Evolutionary conservation across 1,140 invertebrate genomes (phyloP).

Genomic region (Drosophila erecta): DNA sequence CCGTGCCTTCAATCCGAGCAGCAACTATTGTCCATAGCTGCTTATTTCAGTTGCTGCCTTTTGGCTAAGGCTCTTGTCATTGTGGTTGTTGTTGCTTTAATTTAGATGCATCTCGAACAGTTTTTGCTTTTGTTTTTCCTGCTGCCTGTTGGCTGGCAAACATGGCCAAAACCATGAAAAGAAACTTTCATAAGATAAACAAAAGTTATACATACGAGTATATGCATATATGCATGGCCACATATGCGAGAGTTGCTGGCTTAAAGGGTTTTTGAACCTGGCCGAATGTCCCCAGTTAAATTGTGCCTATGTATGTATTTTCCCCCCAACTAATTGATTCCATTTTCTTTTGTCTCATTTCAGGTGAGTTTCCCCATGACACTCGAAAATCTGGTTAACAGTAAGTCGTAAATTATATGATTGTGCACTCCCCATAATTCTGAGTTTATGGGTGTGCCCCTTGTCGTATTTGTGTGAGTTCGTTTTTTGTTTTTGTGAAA

Average conservation of each 20-base stretch:
- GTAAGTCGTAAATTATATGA: slow-evolving; percentile 42
- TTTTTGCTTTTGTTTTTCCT: slow-evolving; percentile 16
- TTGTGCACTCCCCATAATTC: slow-evolving; percentile 2
- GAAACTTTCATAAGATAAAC: slow-evolving; percentile 54
- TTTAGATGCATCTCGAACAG: slow-evolving; percentile 61
- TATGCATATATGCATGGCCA: slow-evolving; percentile 36
- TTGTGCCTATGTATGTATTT: background rate
- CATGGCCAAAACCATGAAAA: slow-evolving; percentile 47
- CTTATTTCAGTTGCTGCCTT: slow-evolving; percentile 51
- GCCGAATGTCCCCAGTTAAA: slow-evolving; percentile 5
- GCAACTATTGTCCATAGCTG: slow-evolving; percentile 43
- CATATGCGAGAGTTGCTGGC: slow-evolving; percentile 7
- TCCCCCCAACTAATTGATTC: slow-evolving; percentile 30
- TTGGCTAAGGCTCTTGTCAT: slow-evolving; percentile 58
- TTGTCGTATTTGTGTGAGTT: background rate
- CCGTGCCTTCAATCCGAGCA: slow-evolving; percentile 47
- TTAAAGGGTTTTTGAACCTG: background rate
- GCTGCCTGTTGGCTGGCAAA: slow-evolving; percentile 20
- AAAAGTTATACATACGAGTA: slow-evolving; percentile 40
- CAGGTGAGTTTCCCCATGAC: slow-evolving; percentile 44
- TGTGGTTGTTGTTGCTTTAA: slow-evolving; percentile 59
- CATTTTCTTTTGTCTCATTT: slow-evolving; percentile 27
- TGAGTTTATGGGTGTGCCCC: slow-evolving; percentile 6
- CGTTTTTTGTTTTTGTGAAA: slow-evolving; percentile 10
- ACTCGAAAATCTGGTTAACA: slow-evolving; percentile 22